These are phyloP conservation scores for Peucedramus taeniatus DNA, from an alignment of 2,113 vertebrate species.

Conservation along the genomic window DNA sequence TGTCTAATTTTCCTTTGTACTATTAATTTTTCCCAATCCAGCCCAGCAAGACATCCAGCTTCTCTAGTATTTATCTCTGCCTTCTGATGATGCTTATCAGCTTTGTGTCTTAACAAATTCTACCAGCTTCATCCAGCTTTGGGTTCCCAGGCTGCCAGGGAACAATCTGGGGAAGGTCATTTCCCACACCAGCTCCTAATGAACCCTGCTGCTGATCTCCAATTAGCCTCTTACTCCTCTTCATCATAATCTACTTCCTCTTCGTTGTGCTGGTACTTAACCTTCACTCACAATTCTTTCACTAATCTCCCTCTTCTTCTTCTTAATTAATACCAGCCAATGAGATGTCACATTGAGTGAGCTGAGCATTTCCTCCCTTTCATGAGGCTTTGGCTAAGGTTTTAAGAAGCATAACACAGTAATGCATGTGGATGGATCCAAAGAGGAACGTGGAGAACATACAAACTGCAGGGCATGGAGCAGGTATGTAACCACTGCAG, in stretches of 20 bases:
- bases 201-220: neutral
- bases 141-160: neutral
- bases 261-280: constrained; percentile 2
- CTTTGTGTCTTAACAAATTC: neutral
- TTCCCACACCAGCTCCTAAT: neutral
- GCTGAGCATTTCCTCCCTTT: neutral
- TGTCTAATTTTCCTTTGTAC: neutral
- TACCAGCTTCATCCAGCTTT: neutral
- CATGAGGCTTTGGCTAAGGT: neutral
- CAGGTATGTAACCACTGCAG: neutral
- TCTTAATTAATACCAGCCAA: constrained; percentile 25
- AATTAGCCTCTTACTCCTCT: constrained; percentile 5
- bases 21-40: neutral
- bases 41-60: neutral
- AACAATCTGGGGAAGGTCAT: neutral
- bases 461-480: neutral
- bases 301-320: neutral
- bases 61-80: neutral
- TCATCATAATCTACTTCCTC: neutral
- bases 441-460: neutral
- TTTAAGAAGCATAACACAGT: neutral
- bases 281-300: neutral
- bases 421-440: neutral
- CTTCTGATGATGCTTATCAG: constrained; percentile 10
- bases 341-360: neutral